Percentiles rank a stretch among this genome's conserved stretches.
Conservation (phyloP, 2,797 vertebrate genomes). For the Spea hammondii region DNA sequence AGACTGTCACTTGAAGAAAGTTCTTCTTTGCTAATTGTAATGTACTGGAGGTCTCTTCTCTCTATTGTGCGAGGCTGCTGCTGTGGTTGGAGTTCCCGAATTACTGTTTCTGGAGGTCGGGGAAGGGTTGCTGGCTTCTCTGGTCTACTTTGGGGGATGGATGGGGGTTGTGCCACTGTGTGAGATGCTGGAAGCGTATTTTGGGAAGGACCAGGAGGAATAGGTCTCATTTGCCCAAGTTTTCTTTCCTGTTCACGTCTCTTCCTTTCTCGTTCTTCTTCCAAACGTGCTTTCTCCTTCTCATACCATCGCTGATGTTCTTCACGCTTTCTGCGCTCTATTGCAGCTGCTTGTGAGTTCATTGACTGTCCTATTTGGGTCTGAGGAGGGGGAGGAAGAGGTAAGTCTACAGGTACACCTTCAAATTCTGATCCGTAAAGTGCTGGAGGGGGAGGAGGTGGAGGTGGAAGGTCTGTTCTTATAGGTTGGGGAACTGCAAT, state of each 20-base stretch:
- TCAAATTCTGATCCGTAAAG: constrained; percentile 75
- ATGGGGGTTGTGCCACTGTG: constrained; percentile 61
- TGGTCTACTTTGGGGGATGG: constrained; percentile 69
- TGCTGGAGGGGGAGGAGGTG: constrained; percentile 68
- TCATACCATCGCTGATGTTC: constrained; percentile 99
- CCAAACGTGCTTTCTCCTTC: constrained; percentile 94
- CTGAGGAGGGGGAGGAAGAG: constrained; percentile 67
- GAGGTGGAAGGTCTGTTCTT: constrained; percentile 75
- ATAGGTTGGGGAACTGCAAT: constrained; percentile 70
- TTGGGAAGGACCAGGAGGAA: constrained; percentile 70
- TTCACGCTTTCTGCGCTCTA: constrained; percentile 89
- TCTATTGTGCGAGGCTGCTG: constrained; percentile 97
- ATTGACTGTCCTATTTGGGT: constrained; percentile 70
- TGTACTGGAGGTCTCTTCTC: constrained; percentile 85
- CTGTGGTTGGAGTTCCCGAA: constrained; percentile 91
- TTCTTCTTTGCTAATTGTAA: constrained; percentile 83
- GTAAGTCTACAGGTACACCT: constrained; percentile 69
- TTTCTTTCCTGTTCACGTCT: constrained; percentile 92
- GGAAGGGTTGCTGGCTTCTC: constrained; percentile 85
- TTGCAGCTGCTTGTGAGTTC: constrained; percentile 64
- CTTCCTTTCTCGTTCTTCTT: constrained; percentile 93
- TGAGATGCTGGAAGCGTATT: constrained; percentile 65
- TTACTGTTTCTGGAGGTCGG: constrained; percentile 85
- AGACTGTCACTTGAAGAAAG: constrained; percentile 88
- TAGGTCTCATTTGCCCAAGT: constrained; percentile 87